Evolutionary conservation across 2,797 vertebrate genomes (phyloP).

Genomic region (Manis javanica): DNA sequence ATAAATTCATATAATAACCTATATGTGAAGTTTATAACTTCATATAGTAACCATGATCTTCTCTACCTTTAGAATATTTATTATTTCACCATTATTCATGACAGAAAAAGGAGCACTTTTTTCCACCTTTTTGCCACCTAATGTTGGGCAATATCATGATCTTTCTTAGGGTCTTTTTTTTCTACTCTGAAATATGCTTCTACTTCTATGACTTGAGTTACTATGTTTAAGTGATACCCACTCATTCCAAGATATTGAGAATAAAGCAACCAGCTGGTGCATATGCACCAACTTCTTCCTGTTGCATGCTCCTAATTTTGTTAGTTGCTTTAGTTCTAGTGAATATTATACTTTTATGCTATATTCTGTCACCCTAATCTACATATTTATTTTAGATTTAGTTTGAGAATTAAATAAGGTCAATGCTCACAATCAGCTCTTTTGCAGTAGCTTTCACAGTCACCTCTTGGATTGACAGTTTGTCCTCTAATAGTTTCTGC

Average conservation of each 20-base stretch:
- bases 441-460: neutral
- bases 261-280: neutral
- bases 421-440: neutral
- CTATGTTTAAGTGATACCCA: neutral
- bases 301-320: neutral
- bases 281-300: neutral
- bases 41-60: neutral
- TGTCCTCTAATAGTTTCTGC: neutral
- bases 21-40: neutral
- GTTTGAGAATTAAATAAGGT: neutral
- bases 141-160: neutral
- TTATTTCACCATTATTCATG: neutral
- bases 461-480: neutral
- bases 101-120: neutral
- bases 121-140: neutral
- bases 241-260: neutral
- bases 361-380: neutral
- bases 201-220: neutral
- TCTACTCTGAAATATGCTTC: neutral
- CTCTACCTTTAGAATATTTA: neutral
- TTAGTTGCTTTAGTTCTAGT: neutral
- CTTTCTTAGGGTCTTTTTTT: neutral
- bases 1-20: neutral
- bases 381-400: neutral
- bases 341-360: neutral